Conservation (phyloP, 1,140 invertebrate species). For the Oncopeltus fasciatus region DNA sequence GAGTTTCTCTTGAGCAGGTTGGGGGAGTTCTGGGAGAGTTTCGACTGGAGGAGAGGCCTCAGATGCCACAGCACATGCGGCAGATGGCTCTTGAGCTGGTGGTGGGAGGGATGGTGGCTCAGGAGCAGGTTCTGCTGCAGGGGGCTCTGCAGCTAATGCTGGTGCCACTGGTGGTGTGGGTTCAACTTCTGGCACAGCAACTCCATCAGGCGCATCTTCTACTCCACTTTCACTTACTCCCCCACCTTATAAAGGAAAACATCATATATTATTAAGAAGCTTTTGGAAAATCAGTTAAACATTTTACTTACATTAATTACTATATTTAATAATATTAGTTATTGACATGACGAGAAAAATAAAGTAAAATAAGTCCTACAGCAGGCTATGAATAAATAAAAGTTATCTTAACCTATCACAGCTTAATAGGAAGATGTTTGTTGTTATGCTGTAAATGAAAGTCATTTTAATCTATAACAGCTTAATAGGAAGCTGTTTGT, state of each 20-base stretch:
- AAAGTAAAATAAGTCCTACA: no score
- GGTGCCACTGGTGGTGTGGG: background rate
- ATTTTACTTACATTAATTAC: no score
- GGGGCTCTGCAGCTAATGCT: background rate
- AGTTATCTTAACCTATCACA: no score
- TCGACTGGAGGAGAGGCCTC: constrained; percentile 19
- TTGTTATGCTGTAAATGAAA: no score
- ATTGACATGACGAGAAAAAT: no score
- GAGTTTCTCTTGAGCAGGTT: background rate
- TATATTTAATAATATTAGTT: no score
- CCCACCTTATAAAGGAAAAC: constrained; percentile 1
- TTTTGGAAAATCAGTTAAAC: no score
- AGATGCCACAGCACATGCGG: constrained; percentile 1
- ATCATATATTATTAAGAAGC: no score
- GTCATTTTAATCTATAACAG: no score
- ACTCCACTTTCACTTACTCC: background rate
- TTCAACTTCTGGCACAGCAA: background rate
- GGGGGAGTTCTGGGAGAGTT: background rate
- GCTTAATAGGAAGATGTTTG: no score
- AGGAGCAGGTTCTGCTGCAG: background rate
- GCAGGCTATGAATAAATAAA: no score
- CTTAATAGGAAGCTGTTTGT: no score
- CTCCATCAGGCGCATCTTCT: background rate
- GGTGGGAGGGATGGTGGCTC: constrained; percentile 2
- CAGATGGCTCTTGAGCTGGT: constrained; percentile 1